Evolutionary conservation across 2,888 invertebrate genomes (phyloP).

Genomic region (Meiosimyza decipiens): DNA sequence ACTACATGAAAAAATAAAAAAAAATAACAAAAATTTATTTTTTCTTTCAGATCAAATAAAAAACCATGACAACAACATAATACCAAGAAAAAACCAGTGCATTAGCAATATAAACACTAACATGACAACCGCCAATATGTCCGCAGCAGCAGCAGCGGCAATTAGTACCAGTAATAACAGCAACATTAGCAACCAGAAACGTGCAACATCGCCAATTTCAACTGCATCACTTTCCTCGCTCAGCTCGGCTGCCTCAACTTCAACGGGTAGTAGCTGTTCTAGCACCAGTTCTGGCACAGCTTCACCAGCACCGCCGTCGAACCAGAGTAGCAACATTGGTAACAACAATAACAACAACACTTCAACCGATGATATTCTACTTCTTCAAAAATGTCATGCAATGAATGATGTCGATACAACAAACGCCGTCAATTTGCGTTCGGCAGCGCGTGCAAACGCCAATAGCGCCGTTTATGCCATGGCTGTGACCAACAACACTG

Average conservation of each 20-base stretch:
- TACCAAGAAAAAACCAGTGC: constrained; percentile 16
- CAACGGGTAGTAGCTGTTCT: constrained; percentile 8
- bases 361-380: constrained; percentile 18
- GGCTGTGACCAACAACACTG: constrained; percentile 51
- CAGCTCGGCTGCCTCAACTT: constrained; percentile 1
- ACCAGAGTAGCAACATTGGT: not conserved
- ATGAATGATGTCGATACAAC: not conserved
- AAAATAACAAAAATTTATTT: constrained; percentile 7
- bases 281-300: constrained; percentile 26
- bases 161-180: constrained; percentile 32
- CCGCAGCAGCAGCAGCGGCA: constrained; percentile 53
- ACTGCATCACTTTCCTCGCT: constrained; percentile 20
- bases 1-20: no score
- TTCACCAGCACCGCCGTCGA: constrained; percentile 38
- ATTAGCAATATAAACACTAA: constrained; percentile 19
- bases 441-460: not conserved
- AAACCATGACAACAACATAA: constrained; percentile 45
- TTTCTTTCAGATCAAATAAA: constrained; percentile 47
- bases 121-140: constrained; percentile 51
- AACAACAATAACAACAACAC: not conserved
- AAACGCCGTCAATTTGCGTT: constrained; percentile 14
- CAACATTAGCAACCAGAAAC: constrained; percentile 39
- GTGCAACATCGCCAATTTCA: constrained; percentile 36
- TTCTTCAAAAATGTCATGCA: constrained; percentile 14
- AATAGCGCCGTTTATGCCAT: constrained; percentile 37